Conservation (phyloP, 2,888 invertebrate genomes). For the Hirudinaria manillensis region DNA sequence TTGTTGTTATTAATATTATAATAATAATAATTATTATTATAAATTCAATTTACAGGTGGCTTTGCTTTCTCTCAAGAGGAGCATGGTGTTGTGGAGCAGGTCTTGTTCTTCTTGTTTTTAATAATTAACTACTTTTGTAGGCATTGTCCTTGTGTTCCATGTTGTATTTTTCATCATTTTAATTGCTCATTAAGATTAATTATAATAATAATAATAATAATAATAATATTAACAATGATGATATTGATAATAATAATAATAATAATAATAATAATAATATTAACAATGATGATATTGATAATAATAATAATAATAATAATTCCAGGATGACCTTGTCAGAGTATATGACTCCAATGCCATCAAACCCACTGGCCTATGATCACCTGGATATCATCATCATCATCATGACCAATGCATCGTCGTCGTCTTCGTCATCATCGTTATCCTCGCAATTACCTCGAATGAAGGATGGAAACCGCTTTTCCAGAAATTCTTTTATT, state of each 20-base stretch:
- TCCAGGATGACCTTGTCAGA: slow-evolving; percentile 84
- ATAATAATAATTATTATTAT: no score
- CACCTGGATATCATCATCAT: background rate
- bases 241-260: no score
- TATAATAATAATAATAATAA: no score
- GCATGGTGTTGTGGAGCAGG: slow-evolving; percentile 72
- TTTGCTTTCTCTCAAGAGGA: slow-evolving; percentile 99
- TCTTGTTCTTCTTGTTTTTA: slow-evolving; percentile 33
- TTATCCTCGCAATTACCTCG: no score
- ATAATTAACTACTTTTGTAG: background rate
- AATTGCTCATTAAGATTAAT: background rate
- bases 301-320: slow-evolving; percentile 3
- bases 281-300: background rate
- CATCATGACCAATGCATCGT: no score
- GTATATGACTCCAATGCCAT: slow-evolving; percentile 80
- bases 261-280: no score
- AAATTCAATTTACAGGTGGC: slow-evolving; percentile 65
- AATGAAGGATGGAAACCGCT: no score
- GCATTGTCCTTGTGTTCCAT: no score
- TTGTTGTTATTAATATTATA: no score
- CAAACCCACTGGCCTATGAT: slow-evolving; percentile 53
- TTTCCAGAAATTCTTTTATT: no score
- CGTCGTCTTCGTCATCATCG: no score
- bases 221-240: no score
- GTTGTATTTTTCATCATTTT: background rate